phyloP scores from a whole-genome alignment of 2,113 vertebrate species.

The Plectropomus leopardus region DNA sequence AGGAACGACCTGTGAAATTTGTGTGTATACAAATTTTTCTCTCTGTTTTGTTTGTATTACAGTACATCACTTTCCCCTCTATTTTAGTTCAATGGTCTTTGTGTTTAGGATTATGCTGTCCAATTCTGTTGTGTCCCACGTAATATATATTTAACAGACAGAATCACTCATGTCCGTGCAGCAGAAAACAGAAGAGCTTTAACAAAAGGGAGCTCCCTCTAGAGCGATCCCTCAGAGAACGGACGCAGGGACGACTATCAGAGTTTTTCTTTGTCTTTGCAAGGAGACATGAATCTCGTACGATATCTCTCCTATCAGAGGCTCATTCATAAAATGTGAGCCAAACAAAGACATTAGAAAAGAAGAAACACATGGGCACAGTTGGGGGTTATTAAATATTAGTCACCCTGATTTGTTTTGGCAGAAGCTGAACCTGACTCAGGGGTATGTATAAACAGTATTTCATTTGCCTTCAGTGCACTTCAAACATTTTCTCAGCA shows the following conservation, averaged over 20 bases:
- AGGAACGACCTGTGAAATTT: background rate
- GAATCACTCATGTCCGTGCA: conserved; percentile 1
- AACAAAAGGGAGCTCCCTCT: background rate
- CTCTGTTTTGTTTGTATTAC: background rate
- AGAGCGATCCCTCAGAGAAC: background rate
- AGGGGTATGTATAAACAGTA: background rate
- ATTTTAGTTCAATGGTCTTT: background rate
- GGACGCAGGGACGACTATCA: background rate
- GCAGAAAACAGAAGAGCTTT: background rate
- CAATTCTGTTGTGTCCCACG: background rate
- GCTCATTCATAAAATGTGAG: background rate
- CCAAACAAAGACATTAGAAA: background rate
- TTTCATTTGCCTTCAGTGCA: background rate
- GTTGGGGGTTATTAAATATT: no score
- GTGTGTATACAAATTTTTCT: background rate
- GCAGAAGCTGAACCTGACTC: background rate
- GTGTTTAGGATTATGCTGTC: background rate
- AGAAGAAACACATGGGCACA: no score
- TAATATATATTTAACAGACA: background rate
- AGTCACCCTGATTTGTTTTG: background rate
- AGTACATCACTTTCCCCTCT: background rate
- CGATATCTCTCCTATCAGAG: no score
- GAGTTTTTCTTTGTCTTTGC: background rate
- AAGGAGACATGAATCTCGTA: background rate
- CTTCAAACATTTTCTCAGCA: background rate